Evolutionary conservation across 2,113 vertebrate genomes (phyloP), one percentile per base, ranked within the genome.

Genomic region (Apistogramma diplotaenia): DNA sequence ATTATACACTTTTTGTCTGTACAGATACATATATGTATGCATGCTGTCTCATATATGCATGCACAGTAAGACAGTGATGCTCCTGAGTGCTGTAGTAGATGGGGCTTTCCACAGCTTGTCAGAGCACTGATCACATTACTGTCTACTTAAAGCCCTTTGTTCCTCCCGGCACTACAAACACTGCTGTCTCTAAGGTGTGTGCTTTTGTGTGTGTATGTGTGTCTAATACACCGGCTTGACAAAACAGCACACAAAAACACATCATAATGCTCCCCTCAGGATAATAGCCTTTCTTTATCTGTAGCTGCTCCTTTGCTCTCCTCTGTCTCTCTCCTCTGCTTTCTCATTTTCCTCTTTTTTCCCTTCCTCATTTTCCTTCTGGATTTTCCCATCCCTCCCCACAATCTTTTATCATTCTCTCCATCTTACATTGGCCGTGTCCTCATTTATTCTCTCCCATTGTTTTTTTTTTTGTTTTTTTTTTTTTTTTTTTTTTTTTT

Each of bases 81-180:
- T 56, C 49, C 61, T 85, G 72, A 79, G 85, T 78, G 72, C 56
- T 19, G 61, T 13, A 4, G 56, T 73, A 57, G 85, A 85, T 18
- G 86, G 71, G 67, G 82, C 75, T 88, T 89, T 81, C 85, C 85
- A 59, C 61, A 78, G 81, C 76, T 87, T 91, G 86, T 89, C 85
- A 72, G 74, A 77, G 83, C 89, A 56, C 88, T 91, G 87, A 92
- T 93, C 90, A 89, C 88, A 90, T 93, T 90, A 90, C 89, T 21
- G 90, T 89, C 83, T 89, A 89, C 90, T 91, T 91, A 92, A 88
- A 87, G 88, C 86, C 82, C 81, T 90, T 92, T 92, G 89, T 92
- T 92, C 87, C 89, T 87, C 80, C 58, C 81, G 62, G 88, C 74
- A 72, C 84, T 74, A 82, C 87, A 89, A 78, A 87, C 83, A 87